Percentiles rank a stretch among this genome's conserved stretches.
Conservation (phyloP, 2,113 vertebrate genomes). For the Engraulis encrasicolus region DNA sequence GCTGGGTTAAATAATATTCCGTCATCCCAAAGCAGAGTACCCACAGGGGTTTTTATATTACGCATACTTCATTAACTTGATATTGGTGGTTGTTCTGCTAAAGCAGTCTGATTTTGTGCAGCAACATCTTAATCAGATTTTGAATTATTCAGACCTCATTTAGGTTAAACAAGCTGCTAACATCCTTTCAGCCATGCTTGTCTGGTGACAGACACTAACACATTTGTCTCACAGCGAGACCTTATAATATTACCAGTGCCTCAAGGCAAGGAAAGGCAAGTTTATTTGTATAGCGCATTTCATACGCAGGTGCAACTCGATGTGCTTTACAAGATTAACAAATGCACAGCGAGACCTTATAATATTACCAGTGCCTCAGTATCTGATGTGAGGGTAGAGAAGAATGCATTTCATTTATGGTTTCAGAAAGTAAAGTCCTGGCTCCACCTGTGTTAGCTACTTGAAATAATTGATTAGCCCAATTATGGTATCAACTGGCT, state of each 20-base stretch:
- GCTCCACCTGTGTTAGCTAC: no score
- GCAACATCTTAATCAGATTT: constrained; percentile 45
- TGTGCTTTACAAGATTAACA: no score
- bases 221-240: constrained; percentile 33
- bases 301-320: no score
- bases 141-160: constrained; percentile 43
- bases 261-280: no score
- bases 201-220: constrained; percentile 22
- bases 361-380: no score
- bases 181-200: constrained; percentile 19
- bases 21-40: background rate
- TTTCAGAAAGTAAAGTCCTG: no score
- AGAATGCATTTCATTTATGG: no score
- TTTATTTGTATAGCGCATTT: no score
- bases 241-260: constrained; percentile 13
- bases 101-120: constrained; percentile 32
- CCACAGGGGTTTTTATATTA: background rate
- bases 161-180: constrained; percentile 35
- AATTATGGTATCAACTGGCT: no score
- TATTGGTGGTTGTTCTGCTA: constrained; percentile 27
- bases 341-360: no score
- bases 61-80: constrained; percentile 7
- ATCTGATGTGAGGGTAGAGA: no score
- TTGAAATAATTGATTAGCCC: no score
- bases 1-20: background rate